A percentile compares a stretch with the other conserved stretches of the same genome.
These are phyloP conservation scores for Meloe dianella DNA, from an alignment of 2,888 invertebrate species.

Conservation along the genomic window DNA sequence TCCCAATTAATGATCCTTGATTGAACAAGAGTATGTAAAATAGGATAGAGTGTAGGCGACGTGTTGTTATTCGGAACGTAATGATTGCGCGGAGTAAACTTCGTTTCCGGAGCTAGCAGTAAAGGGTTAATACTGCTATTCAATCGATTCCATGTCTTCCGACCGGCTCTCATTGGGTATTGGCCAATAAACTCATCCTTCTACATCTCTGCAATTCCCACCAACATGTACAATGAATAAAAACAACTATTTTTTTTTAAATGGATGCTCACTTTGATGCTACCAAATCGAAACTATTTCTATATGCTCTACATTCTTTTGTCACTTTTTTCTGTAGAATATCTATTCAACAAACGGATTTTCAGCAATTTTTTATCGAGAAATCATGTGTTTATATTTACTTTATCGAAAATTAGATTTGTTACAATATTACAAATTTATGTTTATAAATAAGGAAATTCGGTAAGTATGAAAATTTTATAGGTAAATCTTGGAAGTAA, in stretches of 20 bases:
- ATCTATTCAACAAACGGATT: too few relatives aligned
- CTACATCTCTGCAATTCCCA: constrained; percentile 28
- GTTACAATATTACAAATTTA: too few relatives aligned
- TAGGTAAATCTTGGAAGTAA: neutral
- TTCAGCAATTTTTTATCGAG: too few relatives aligned
- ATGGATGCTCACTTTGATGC: neutral
- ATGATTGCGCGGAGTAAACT: constrained; percentile 42
- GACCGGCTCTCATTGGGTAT: constrained; percentile 45
- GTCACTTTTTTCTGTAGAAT: neutral
- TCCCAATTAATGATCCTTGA: constrained; percentile 13
- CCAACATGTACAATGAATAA: constrained; percentile 43
- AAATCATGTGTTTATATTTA: neutral
- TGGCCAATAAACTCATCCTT: constrained; percentile 45
- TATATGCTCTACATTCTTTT: neutral
- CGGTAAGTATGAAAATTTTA: too few relatives aligned
- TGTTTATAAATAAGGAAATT: too few relatives aligned
- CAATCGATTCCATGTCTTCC: constrained; percentile 47
- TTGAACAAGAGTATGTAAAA: constrained; percentile 34
- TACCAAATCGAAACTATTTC: neutral
- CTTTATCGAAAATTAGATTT: too few relatives aligned
- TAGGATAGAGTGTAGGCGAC: constrained; percentile 32
- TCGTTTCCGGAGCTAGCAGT: constrained; percentile 44
- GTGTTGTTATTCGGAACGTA: constrained; percentile 40
- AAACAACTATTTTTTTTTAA: constrained; percentile 30
- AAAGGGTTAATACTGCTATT: constrained; percentile 47